Base-by-base conservation (phyloP, 2,113 vertebrate species). In the Lates calcarifer region DNA sequence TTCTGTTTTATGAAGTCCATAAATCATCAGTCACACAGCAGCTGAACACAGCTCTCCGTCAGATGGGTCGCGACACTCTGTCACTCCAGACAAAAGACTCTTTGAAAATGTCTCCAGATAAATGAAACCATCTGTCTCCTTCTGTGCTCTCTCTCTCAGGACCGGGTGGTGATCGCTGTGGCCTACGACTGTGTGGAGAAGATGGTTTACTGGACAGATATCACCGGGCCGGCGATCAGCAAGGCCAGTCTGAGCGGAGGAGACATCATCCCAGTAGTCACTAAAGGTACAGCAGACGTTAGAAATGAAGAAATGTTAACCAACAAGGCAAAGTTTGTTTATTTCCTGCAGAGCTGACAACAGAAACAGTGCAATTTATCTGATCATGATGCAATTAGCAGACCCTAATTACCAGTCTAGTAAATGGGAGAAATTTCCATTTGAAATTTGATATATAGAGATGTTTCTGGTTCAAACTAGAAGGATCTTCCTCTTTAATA, bases 181-280 rank as follows among this genome's bases (percentile, higher is more conserved):
- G 96, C 97, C 9, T 99, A 95, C 0, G 97, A 99, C 92, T 99
- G 97, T 0, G 87, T 95, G 49, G 98, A 98, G 26, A 95, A 96
- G 89, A 94, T 95, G 92, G 95, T 99, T 47, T 99, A 98, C 91
- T 99, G 97, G 97, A 97, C 96, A 0, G 98, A 99, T 84, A 98
- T 99, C 93, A 96, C 95, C 0, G 95, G 93, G 6, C 98, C 97
- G 41, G 94, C 96, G 0, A 99, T 99, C 77, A 97, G 96, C 89
- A 95, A 94, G 71, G 97, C 96, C 51, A 92, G 93, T 24, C 84
- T 98, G 45, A 90, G 91, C 0, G 97, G 97, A 0, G 97, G 97
- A 13, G 95, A 96, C 37, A 90, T 96, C 51, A 51, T 83, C 28
- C 81, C 93, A 1, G 87, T 99, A 63, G 79, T 98, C 83, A 95